Percentiles rank a stretch among this genome's conserved stretches.
phyloP scores from a whole-genome alignment of 1,140 invertebrate species.

The Drosophila kurseongensis region DNA sequence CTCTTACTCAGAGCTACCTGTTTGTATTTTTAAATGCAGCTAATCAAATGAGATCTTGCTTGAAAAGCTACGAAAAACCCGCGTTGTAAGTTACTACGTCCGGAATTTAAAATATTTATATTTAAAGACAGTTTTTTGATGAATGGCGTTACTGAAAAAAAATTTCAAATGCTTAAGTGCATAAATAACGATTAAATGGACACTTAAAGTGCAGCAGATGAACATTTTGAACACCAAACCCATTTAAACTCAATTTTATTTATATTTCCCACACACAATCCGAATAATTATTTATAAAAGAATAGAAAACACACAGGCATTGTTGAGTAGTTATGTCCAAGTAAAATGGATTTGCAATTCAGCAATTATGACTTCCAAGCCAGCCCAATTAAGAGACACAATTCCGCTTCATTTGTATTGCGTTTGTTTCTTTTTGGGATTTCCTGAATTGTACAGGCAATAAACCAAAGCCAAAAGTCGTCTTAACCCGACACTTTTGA shows the following conservation, averaged over 20 bases:
- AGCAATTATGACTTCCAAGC: slow-evolving; percentile 5
- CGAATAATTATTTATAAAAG: background rate
- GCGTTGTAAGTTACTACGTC: background rate
- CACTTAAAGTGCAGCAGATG: too few species aligned
- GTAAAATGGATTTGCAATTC: slow-evolving; percentile 8
- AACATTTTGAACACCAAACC: too few species aligned
- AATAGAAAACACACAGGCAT: background rate
- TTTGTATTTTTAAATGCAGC: slow-evolving; percentile 11
- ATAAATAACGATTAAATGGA: slow-evolving; percentile 1
- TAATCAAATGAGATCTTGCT: background rate
- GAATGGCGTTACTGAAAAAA: too few species aligned
- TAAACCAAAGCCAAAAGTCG: slow-evolving; percentile 1
- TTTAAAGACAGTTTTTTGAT: too few species aligned
- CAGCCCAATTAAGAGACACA: background rate
- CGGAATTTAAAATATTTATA: background rate
- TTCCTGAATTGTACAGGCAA: background rate
- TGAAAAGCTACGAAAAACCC: background rate
- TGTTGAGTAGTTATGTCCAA: slow-evolving; percentile 3
- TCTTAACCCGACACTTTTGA: background rate
- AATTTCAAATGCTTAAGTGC: background rate
- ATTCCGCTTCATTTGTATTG: background rate
- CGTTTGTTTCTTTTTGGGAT: background rate
- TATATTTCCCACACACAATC: background rate
- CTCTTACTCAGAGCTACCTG: background rate
- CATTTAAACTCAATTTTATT: background rate